These are phyloP conservation scores for Chondrilla cf. caribensis DNA, from an alignment of 37 sponge, comb jelly and placozoan species.

Conservation along the genomic window DNA sequence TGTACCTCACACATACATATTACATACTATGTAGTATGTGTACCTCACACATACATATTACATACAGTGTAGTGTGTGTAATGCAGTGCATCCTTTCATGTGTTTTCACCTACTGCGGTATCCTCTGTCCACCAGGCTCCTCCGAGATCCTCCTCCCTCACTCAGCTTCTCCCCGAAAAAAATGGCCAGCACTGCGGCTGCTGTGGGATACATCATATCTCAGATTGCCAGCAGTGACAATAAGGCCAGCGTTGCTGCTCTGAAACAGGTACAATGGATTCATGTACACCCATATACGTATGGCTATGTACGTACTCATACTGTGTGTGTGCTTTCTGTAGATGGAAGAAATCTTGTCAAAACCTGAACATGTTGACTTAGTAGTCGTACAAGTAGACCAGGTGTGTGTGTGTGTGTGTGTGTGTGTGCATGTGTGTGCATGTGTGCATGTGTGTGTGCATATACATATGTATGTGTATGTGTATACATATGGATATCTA, in stretches of 20 bases:
- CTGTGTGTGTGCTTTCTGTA: background rate
- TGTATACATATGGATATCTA: background rate
- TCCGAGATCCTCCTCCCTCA: conserved; percentile 41
- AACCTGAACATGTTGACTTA: conserved; percentile 27
- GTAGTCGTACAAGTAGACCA: conserved; percentile 59
- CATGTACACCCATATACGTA: too few relatives aligned
- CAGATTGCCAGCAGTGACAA: conserved; percentile 60
- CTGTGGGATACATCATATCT: conserved; percentile 73
- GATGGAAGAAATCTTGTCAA: conserved; percentile 49
- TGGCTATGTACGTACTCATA: background rate
- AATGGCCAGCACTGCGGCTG: conserved; percentile 54
- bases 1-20: too few relatives aligned
- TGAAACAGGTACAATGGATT: conserved; percentile 50
- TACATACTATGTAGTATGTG: too few relatives aligned
- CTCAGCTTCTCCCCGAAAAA: conserved; percentile 33
- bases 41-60: too few relatives aligned
- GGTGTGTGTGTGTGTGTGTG: conserved; percentile 22
- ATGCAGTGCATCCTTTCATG: too few relatives aligned
- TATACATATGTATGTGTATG: background rate
- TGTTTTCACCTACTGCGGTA: background rate
- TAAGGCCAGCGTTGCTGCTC: conserved; percentile 21
- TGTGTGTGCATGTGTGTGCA: conserved; percentile 7
- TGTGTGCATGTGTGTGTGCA: background rate
- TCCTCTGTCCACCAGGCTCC: background rate
- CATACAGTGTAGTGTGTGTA: too few relatives aligned